Evolutionary conservation across 2,797 vertebrate genomes (phyloP).

Genomic region (Ibycter americanus): DNA sequence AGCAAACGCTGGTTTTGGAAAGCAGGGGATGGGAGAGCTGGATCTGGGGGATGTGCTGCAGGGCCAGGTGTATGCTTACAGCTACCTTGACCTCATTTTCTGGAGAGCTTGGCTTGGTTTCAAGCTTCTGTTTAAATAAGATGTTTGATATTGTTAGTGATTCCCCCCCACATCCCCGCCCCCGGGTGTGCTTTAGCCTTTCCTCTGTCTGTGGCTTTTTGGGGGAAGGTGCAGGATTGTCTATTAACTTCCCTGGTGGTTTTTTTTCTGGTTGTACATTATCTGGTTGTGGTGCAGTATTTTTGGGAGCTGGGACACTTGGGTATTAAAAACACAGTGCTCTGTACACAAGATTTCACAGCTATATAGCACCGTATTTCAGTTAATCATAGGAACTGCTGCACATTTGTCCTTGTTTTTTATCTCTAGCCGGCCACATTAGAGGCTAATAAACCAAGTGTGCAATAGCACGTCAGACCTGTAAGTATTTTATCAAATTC

Average conservation of each 20-base stretch:
- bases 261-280: neutral
- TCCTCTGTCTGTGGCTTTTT: neutral
- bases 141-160: neutral
- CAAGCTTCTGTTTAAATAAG: neutral
- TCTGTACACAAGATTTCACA: neutral
- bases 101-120: neutral
- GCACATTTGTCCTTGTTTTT: neutral
- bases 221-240: neutral
- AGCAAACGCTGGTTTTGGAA: neutral
- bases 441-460: neutral
- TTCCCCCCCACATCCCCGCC: neutral
- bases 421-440: neutral
- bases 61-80: neutral
- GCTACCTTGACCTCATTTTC: neutral
- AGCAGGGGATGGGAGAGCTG: neutral
- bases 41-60: neutral
- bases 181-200: neutral
- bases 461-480: neutral
- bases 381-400: neutral
- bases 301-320: neutral
- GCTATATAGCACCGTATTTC: neutral
- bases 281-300: rapidly evolving
- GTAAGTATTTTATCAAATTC: neutral
- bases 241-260: neutral
- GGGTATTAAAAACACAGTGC: neutral